phyloP scores from a whole-genome alignment of 1,140 invertebrate species.

The Mizuhopecten yessoensis region DNA sequence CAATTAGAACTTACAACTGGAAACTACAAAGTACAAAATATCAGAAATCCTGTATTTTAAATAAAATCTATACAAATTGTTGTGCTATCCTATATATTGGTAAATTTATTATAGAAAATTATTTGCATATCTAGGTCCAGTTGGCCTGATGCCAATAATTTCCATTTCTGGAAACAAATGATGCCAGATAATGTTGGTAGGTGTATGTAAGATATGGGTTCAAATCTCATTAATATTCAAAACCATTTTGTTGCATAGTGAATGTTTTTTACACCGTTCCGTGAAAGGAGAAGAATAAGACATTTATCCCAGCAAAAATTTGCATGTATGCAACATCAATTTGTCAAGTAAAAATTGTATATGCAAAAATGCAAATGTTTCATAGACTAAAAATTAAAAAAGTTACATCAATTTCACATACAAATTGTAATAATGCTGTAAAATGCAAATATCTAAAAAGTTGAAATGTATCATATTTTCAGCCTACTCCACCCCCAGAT shows the following conservation, averaged over 20 bases:
- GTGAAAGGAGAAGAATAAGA: neutral
- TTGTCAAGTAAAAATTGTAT: neutral
- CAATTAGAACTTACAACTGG: neutral
- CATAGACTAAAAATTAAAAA: too few species aligned
- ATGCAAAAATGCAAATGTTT: neutral
- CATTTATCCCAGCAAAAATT: neutral
- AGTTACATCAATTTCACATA: neutral
- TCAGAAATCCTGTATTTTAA: neutral
- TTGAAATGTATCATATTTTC: neutral
- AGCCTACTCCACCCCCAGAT: neutral
- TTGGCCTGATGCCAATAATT: neutral
- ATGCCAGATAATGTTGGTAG: neutral
- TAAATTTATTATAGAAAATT: neutral
- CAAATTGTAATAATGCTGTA: neutral
- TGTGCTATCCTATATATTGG: neutral
- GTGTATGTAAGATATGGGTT: neutral
- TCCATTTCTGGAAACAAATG: neutral
- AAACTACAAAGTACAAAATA: neutral
- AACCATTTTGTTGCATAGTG: neutral
- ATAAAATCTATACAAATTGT: neutral
- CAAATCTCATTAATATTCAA: neutral
- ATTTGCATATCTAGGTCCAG: neutral
- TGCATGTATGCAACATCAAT: neutral
- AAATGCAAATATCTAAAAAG: conserved; percentile 13
- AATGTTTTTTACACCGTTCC: too few species aligned